These are phyloP conservation scores for Meriones psammophilus DNA, from an alignment of 2,797 vertebrate species.

Conservation along the genomic window DNA sequence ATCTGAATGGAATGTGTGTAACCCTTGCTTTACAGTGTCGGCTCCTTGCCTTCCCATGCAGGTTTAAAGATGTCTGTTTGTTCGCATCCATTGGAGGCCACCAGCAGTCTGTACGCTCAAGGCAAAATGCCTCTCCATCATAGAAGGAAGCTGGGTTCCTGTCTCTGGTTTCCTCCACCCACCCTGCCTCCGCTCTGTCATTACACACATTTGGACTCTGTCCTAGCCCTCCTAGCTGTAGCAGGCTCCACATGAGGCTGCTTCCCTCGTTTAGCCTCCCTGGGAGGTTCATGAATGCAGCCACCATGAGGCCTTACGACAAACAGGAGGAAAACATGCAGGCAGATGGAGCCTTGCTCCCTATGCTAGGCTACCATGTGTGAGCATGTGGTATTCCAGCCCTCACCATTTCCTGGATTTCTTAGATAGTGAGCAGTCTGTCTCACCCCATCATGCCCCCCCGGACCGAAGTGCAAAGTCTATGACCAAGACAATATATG, in stretches of 20 bases:
- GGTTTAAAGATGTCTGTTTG: not conserved
- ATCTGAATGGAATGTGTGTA: not conserved
- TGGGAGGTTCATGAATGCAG: not conserved
- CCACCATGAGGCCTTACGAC: not conserved
- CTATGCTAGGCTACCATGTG: not conserved
- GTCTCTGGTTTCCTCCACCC: not conserved
- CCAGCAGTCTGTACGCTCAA: not conserved
- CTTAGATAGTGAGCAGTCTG: not conserved
- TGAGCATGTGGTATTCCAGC: not conserved
- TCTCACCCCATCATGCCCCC: rapidly evolving
- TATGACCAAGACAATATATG: no score
- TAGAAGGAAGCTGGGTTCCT: not conserved
- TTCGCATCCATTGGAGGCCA: not conserved
- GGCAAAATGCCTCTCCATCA: not conserved
- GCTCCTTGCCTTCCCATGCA: not conserved
- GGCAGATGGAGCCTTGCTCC: not conserved
- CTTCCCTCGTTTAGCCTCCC: not conserved
- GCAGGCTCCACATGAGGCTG: not conserved
- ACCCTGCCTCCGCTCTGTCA: not conserved
- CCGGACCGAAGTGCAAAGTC: not conserved
- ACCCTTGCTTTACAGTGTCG: not conserved
- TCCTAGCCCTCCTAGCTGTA: not conserved
- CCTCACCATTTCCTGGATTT: not conserved
- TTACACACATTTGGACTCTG: no score
- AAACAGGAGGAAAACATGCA: not conserved